Percentiles rank a stretch among this genome's conserved stretches.
phyloP scores from a whole-genome alignment of 2,797 vertebrate species.

The Sebastolobus alascanus region DNA sequence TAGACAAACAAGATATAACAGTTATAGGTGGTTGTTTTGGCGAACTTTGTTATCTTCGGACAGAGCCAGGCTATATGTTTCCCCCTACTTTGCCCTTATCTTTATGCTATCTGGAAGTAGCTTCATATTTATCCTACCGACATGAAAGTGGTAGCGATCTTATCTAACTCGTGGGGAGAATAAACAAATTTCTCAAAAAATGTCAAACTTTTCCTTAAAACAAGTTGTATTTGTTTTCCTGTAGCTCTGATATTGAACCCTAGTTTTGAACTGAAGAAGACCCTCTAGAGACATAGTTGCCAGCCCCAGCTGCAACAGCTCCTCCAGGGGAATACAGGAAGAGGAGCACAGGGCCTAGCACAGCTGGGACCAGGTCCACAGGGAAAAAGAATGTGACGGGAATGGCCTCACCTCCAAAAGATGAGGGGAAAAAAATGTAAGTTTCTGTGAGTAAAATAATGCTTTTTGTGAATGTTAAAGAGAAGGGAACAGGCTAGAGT shows the following conservation, averaged over 20 bases:
- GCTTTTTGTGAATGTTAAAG: not conserved
- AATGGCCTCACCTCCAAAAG: constrained; percentile 33
- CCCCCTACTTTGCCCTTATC: not conserved
- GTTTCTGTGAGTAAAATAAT: constrained; percentile 7
- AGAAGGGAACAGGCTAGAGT: constrained; percentile 4
- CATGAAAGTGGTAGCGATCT: not conserved
- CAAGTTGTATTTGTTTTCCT: not conserved
- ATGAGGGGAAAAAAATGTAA: constrained; percentile 2
- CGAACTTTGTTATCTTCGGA: not conserved
- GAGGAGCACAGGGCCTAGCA: constrained; percentile 31
- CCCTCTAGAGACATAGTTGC: constrained; percentile 37
- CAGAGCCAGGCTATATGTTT: not conserved
- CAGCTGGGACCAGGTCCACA: constrained; percentile 66
- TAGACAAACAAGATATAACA: not conserved
- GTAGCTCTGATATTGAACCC: constrained; percentile 13
- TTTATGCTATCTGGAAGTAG: not conserved
- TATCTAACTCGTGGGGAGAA: not conserved
- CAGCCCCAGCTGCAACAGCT: constrained; percentile 57
- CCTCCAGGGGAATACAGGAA: constrained; percentile 35
- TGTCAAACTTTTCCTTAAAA: not conserved
- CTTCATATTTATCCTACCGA: not conserved
- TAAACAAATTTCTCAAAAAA: not conserved
- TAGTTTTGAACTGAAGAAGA: constrained; percentile 21
- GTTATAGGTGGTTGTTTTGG: not conserved
- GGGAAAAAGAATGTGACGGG: constrained; percentile 41